Conservation (phyloP, 2,888 invertebrate species). For the Lasioglossum malachurum region DNA sequence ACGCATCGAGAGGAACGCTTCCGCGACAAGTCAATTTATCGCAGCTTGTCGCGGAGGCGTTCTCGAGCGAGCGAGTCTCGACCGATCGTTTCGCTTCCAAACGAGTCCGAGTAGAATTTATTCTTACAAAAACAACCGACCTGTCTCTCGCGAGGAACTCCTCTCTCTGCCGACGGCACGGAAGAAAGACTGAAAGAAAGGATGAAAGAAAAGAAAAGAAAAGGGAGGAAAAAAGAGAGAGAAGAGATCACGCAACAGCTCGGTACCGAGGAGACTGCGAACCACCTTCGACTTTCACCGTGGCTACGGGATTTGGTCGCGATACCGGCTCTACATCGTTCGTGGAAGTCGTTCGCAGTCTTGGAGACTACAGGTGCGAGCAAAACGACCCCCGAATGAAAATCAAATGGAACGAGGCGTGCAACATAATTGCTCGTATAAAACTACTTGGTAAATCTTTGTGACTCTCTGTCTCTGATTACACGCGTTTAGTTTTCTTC, state of each 20-base stretch:
- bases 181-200: not conserved
- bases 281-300: slow-evolving; percentile 20
- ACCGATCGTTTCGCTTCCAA: not conserved
- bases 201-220: not conserved
- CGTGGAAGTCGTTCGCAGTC: slow-evolving; percentile 5
- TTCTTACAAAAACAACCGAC: slow-evolving; percentile 41
- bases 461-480: not conserved
- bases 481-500: not conserved
- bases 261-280: not conserved
- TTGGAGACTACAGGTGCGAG: not conserved
- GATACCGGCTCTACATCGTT: not conserved
- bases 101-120: slow-evolving; percentile 29
- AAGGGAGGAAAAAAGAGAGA: not conserved
- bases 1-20: slow-evolving; percentile 9
- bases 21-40: slow-evolving; percentile 34
- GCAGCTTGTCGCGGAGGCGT: slow-evolving; percentile 21
- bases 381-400: not conserved
- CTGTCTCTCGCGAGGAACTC: not conserved
- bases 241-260: not conserved
- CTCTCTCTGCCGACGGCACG: not conserved
- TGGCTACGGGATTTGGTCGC: not conserved
- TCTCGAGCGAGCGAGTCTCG: slow-evolving; percentile 4
- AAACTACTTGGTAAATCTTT: not conserved
- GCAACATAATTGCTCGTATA: not conserved
- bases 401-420: not conserved